These are phyloP conservation scores for Drosophila repletoides DNA, from an alignment of 1,140 invertebrate species.

Conservation along the genomic window DNA sequence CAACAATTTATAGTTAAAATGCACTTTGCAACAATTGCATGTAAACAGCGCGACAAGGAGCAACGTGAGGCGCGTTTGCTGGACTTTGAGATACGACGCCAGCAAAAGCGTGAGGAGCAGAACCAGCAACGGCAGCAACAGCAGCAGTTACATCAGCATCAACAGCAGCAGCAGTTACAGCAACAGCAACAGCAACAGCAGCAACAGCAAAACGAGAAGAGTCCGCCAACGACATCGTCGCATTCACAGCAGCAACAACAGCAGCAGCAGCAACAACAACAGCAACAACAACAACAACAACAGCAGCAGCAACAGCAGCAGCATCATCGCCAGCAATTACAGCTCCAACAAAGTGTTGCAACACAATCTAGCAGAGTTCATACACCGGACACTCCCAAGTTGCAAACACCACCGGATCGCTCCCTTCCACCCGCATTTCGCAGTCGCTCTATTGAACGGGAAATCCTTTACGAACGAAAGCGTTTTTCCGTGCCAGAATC, in stretches of 20 bases:
- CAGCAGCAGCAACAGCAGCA: constrained; percentile 38
- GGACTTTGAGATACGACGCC: constrained; percentile 81
- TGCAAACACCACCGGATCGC: constrained; percentile 75
- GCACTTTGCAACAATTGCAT: constrained; percentile 80
- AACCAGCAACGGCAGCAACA: constrained; percentile 77
- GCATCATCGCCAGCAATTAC: constrained; percentile 38
- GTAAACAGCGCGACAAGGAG: constrained; percentile 82
- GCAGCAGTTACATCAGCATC: constrained; percentile 72
- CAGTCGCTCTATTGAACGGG: constrained; percentile 77
- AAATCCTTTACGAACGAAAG: constrained; percentile 75
- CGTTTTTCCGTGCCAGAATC: constrained; percentile 67
- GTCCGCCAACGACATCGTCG: constrained; percentile 49
- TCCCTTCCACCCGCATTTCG: constrained; percentile 76
- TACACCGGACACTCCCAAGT: constrained; percentile 69
- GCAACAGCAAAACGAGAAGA: constrained; percentile 47
- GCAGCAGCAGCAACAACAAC: constrained; percentile 15
- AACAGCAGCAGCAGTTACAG: constrained; percentile 64
- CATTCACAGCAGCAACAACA: constrained; percentile 49
- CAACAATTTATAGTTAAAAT: constrained; percentile 70
- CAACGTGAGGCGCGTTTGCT: constrained; percentile 81
- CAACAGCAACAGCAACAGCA: constrained; percentile 55
- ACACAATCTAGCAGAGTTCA: constrained; percentile 46
- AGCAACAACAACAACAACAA: constrained; percentile 32
- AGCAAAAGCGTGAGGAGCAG: constrained; percentile 81
- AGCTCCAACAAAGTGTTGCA: constrained; percentile 45